Conservation (phyloP, 2,113 vertebrate species). For the Dasyprocta punctata region DNA sequence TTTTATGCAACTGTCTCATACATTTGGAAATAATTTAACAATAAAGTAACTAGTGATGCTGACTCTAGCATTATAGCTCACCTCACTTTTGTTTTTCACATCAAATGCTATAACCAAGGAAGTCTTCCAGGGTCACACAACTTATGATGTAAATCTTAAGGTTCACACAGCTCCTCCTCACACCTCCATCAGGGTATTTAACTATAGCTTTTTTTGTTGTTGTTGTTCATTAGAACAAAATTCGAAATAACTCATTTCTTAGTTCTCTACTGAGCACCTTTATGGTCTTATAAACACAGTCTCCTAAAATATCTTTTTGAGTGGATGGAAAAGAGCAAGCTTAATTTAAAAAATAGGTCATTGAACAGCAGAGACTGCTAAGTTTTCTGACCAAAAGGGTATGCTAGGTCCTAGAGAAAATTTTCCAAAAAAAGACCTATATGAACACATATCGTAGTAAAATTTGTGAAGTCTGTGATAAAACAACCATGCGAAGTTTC, state of each 20-base stretch:
- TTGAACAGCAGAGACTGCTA: neutral
- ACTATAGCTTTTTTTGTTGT: neutral
- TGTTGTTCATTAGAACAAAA: neutral
- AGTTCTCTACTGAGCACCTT: neutral
- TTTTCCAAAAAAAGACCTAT: neutral
- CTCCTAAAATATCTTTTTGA: neutral
- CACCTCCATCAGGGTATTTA: neutral
- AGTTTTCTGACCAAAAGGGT: neutral
- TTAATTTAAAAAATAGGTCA: neutral
- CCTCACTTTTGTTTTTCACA: neutral
- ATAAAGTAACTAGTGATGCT: neutral
- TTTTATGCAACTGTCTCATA: neutral
- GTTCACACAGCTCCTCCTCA: neutral
- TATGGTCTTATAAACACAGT: neutral
- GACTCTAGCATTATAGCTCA: neutral
- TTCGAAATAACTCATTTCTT: neutral
- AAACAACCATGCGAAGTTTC: neutral
- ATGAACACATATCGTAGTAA: neutral
- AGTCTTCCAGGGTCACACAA: neutral
- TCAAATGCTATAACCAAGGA: neutral
- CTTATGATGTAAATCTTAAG: neutral
- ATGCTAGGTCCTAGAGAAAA: neutral
- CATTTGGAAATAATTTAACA: neutral
- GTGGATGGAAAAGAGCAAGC: neutral
- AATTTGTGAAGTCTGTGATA: neutral